Base-by-base conservation (phyloP, 2,888 invertebrate genomes). In the Keiferia lycopersicella region DNA sequence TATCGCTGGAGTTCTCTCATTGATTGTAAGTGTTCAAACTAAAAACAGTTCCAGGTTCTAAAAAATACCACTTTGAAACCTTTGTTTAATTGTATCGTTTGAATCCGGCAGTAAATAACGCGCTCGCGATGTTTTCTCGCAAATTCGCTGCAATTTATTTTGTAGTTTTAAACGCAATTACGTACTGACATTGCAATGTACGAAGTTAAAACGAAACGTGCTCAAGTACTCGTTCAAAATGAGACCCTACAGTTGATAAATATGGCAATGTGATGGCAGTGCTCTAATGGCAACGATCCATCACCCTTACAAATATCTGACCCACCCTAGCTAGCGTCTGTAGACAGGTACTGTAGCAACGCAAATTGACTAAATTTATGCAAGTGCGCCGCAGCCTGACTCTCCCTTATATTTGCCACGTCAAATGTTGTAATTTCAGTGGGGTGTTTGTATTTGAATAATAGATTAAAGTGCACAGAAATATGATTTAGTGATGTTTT, bases 341-440 rank as follows among this genome's bases (percentile, higher is more conserved):
- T 34, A 34, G n/a, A n/a, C n/a, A n/a, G 34, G 34, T 34, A 34
- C 34, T 62, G 14, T 76, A 80, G 79, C 85, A 83, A 86, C 83
- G 84, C 87, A 84, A 88, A 89, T 90, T 88, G 86, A 81, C 86
- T 81, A 87, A 90, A 90, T 90, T 89, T 89, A 90, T 90, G 88
- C 90, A 86, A 87, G 82, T 82, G 80, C 82, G 76, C 77, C 79
- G 73, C 74, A 77, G 76, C 77, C 71, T 73, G 69, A 73, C 78
- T 65, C 63, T 63, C 71, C 73, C 66, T 69, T 73, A 75, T 73
- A 26, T 26, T 26, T 26, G 78, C 78, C 83, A 81, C 87, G 86
- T 88, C 87, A 86, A 84, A 88, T 84, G 84, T 87, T 86, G 86
- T 87, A 81, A 86, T 87, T 87, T 79, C 73, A 76, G 79, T 76